Conservation (phyloP, 2,113 vertebrate genomes). For the Hydropotes inermis region DNA sequence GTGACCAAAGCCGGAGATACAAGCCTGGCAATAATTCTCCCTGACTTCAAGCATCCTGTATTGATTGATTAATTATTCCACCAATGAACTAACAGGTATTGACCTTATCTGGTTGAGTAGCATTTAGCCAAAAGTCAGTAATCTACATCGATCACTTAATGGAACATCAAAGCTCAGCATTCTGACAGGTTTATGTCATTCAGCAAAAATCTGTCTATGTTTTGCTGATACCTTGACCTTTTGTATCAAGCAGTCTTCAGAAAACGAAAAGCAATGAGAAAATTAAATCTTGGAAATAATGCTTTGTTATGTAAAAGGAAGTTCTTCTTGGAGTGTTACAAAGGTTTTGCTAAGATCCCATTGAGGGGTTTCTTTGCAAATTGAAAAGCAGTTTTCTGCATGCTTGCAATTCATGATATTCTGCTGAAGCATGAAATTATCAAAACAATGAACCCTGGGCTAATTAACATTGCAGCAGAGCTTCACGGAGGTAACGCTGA, state of each 20-base stretch:
- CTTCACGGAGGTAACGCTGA: not conserved
- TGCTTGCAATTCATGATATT: not conserved
- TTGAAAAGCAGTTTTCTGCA: not conserved
- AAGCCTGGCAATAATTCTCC: slow-evolving; percentile 79
- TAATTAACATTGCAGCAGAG: slow-evolving; percentile 27
- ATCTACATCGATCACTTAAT: slow-evolving; percentile 96
- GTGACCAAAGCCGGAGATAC: slow-evolving; percentile 72
- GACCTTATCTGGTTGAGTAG: slow-evolving; percentile 90
- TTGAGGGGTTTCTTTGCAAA: slow-evolving; percentile 30
- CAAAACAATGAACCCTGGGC: not conserved
- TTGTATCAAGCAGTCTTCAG: slow-evolving; percentile 77
- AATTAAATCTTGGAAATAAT: slow-evolving; percentile 78
- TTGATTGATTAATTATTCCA: slow-evolving; percentile 98
- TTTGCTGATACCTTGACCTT: slow-evolving; percentile 92
- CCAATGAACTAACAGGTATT: slow-evolving; percentile 98
- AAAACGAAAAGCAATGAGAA: slow-evolving; percentile 79
- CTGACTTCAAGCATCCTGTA: slow-evolving; percentile 85
- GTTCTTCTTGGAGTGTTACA: not conserved
- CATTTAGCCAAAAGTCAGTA: slow-evolving; percentile 90
- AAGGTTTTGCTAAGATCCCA: not conserved
- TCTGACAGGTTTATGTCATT: slow-evolving; percentile 94
- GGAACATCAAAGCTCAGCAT: slow-evolving; percentile 93
- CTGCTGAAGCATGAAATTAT: slow-evolving; percentile 51
- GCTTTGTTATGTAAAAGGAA: slow-evolving; percentile 72
- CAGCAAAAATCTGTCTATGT: slow-evolving; percentile 85